Base-by-base conservation (phyloP, 2,797 vertebrate genomes). In the Takifugu ocellatus region DNA sequence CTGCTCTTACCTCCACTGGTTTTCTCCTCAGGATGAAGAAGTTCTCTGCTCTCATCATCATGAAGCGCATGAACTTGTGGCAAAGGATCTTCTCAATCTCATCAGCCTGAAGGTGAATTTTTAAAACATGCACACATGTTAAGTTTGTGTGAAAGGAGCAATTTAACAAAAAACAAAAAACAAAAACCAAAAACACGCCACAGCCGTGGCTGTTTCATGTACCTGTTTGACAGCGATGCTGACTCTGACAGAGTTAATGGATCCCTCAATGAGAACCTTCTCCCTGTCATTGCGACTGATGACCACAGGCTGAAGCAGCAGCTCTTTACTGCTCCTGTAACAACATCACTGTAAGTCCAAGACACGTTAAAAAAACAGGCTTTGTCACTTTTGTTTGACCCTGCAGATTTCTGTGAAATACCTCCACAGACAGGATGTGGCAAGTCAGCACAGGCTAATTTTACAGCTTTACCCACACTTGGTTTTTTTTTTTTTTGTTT, bases 21-120 rank as follows among this genome's bases (percentile, higher is more conserved):
- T 98, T 99, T 83, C 97, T 95, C 73, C 97, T 92, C 63, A 99
- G 89, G 56, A 99, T 98, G 84, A 98, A 99, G 85, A 99, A 99
- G 83, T 97, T 99, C 90, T 99, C 97, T 0, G 97, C 97, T 84
- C 97, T 92, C 97, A 98, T 99, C 97, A 99, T 99, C 97, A 99
- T 98, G 80, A 99, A 99, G 56, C 96, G 95, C 96, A 98, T 98
- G 78, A 99, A 99, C 69, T 99, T 99, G 88, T 99, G 97, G 85
- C 97, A 99, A 66, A 99, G 88, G 80, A 99, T 99, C 92, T 98
- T 99, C 92, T 99, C 97, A 0, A 99, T 99, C 87, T 99, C 96
- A 9, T 99, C 97, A 0, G 97, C 96, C 97, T 98, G 24, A 2
- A 44, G 14, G 6, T 21, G 43, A 36, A 44, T 2, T 21, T 9